Conservation (phyloP, 2,888 invertebrate species). For the Drosophila anomalata region DNA sequence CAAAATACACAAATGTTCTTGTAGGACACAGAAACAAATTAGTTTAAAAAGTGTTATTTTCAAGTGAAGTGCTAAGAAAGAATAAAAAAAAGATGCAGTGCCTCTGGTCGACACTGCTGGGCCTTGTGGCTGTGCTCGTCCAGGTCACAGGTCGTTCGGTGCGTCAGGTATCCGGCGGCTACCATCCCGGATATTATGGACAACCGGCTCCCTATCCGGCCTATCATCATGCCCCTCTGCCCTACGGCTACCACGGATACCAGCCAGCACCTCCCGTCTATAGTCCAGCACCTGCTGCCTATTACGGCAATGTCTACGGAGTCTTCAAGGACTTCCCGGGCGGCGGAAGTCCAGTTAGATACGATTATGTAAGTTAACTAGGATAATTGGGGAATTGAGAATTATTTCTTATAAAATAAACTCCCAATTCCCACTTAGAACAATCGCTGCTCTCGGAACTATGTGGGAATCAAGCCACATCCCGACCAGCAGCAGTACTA, state of each 20-base stretch:
- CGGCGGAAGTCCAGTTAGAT: conserved; percentile 81
- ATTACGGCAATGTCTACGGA: conserved; percentile 76
- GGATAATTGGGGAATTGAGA: too few relatives aligned
- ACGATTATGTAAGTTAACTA: conserved; percentile 79
- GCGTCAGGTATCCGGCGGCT: conserved; percentile 16
- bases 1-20: neutral
- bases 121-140: conserved; percentile 31
- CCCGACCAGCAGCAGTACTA: conserved; percentile 83
- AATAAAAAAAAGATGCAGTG: conserved; percentile 44
- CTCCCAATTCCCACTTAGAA: conserved; percentile 57
- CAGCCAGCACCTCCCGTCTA: conserved; percentile 46
- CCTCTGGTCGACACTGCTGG: conserved; percentile 51
- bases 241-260: conserved; percentile 47
- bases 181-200: conserved; percentile 17
- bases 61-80: conserved; percentile 1
- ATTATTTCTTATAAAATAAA: neutral
- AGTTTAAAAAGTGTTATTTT: neutral
- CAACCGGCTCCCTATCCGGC: conserved; percentile 25
- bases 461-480: conserved; percentile 81
- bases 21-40: neutral
- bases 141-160: conserved; percentile 44
- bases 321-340: conserved; percentile 82
- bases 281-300: conserved; percentile 57
- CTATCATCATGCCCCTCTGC: conserved; percentile 20
- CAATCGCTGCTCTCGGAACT: conserved; percentile 81